A percentile compares a stretch with the other conserved stretches of the same genome.
Conservation (phyloP, 2,888 invertebrate genomes). For the Pachycephus smyrnensis region DNA sequence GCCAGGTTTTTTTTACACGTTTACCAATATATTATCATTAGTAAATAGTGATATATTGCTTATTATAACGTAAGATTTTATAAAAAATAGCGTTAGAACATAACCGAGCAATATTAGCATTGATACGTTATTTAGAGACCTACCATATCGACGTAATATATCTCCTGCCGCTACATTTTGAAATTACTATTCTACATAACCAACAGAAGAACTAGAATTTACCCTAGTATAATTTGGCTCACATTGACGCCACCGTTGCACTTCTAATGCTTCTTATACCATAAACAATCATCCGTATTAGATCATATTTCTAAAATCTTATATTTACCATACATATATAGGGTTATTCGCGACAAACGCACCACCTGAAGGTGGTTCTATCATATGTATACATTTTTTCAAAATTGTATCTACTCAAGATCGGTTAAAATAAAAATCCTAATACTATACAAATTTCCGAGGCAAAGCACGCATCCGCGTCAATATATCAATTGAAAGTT, state of each 20-base stretch:
- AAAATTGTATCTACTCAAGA: not conserved
- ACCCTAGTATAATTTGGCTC: not conserved
- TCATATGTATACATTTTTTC: no score
- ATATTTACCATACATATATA: no score
- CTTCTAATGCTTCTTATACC: not conserved
- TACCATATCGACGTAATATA: not conserved
- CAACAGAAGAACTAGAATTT: not conserved
- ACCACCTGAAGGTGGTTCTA: not conserved
- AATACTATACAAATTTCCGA: not conserved
- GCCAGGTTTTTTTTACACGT: conserved; percentile 46
- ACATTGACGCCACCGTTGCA: not conserved
- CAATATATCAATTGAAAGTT: not conserved
- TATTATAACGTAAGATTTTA: not conserved
- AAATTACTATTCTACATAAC: not conserved
- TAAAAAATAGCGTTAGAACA: not conserved
- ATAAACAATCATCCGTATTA: not conserved
- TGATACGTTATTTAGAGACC: not conserved
- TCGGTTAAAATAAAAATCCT: not conserved
- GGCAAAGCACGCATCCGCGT: not conserved
- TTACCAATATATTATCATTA: not conserved
- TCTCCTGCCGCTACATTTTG: not conserved
- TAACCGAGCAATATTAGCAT: not conserved
- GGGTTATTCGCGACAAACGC: not conserved
- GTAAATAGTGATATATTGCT: not conserved
- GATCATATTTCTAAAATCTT: no score